phyloP scores from a whole-genome alignment of 2,113 vertebrate genomes.

The Muntiacus muntjak region DNA sequence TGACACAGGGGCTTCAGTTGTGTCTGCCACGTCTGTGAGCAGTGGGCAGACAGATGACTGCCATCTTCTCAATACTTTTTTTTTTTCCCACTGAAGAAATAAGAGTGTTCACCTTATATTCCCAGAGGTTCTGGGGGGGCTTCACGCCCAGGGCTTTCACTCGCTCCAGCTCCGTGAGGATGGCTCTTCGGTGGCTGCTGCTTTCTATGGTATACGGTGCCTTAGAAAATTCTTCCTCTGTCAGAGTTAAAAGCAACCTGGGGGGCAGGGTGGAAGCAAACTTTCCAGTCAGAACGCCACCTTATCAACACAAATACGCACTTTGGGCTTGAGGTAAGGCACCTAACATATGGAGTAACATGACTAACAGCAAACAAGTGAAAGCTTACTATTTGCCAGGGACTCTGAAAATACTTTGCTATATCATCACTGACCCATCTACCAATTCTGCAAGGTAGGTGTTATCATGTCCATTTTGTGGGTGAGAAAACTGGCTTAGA shows the following conservation, averaged over 20 bases:
- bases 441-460: background rate
- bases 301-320: background rate
- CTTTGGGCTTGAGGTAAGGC: background rate
- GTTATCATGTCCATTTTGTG: background rate
- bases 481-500: background rate
- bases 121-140: conserved; percentile 95
- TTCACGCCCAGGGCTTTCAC: conserved; percentile 88
- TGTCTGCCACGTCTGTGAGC: background rate
- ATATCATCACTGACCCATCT: background rate
- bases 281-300: background rate
- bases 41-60: background rate
- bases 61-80: background rate
- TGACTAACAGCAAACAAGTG: background rate
- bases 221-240: conserved; percentile 88
- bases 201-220: conserved; percentile 87
- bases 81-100: background rate
- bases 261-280: background rate
- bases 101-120: conserved; percentile 88
- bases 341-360: background rate
- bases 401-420: background rate
- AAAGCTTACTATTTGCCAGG: background rate
- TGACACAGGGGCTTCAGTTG: background rate
- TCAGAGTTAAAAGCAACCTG: conserved; percentile 90
- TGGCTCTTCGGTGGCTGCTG: conserved; percentile 87
- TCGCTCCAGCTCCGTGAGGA: conserved; percentile 87